Evolutionary conservation across 2,888 invertebrate genomes (phyloP), one percentile per base, ranked within the genome.

Genomic region (Theretra japonica): DNA sequence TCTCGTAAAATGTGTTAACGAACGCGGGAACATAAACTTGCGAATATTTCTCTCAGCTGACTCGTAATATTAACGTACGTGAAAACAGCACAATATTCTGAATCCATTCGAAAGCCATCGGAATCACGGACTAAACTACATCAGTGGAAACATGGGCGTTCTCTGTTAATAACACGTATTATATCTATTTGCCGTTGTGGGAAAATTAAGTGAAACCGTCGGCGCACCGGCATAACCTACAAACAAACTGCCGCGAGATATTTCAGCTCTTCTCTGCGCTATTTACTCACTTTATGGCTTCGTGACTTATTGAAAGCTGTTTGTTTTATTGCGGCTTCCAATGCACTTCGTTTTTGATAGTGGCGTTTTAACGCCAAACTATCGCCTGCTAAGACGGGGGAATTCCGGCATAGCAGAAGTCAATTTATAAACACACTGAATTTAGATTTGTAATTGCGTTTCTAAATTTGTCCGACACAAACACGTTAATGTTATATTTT

Each of bases 201-300:
- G 65, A 48, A 65, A 65, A 65, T 62, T 65, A 65, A 65, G 65
- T 65, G 65, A 65, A 65, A 65, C 65, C 65, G 65, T 28, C 59
- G 30, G 28, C 28, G 59, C 30, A 60, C 28, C 48, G 23, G 23
- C 65, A 65, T 48, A 48, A 65, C 41, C 48, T 48, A 65, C 62
- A 62, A 62, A 62, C 33, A 21, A 41, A n/a, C n/a, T 11, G 41
- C 62, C 33, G 41, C 62, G 62, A 62, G 41, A 62, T 62, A 21
- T 41, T 41, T 41, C 33, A 62, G 41, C 33, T 62, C 62, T 62
- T 41, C 62, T 41, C 41, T 33, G 41, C 33, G 62, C n/a, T 41
- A 62, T 62, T 41, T 41, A 62, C 41, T 62, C 41, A 33, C 21
- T 62, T 41, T 62, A 58, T 62, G 62, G 41, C 62, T 33, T 62